These are phyloP conservation scores for Anomalospiza imberbis DNA, from an alignment of 2,797 vertebrate species.

Conservation along the genomic window DNA sequence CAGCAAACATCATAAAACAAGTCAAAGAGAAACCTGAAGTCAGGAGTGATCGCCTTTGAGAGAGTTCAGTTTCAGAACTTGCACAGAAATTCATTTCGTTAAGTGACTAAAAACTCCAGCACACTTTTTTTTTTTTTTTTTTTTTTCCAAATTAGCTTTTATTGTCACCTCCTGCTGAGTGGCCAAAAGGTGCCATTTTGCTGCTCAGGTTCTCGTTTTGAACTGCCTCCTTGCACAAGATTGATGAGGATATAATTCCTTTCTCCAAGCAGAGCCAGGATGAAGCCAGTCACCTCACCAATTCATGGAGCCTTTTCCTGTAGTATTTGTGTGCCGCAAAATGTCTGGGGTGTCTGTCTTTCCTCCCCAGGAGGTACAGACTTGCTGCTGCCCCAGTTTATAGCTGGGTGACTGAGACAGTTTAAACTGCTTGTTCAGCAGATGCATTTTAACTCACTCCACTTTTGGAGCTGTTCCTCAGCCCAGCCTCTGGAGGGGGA, in stretches of 20 bases:
- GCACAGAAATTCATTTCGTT: slow-evolving; percentile 22
- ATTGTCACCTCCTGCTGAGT: slow-evolving; percentile 2
- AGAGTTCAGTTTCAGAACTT: slow-evolving; percentile 40
- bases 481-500: background rate
- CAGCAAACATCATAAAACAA: slow-evolving; percentile 72
- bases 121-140: background rate
- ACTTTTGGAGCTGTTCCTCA: background rate
- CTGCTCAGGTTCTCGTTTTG: background rate
- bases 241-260: background rate
- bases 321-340: background rate
- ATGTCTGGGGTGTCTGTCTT: background rate
- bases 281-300: background rate
- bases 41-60: slow-evolving; percentile 23
- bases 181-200: slow-evolving; percentile 3
- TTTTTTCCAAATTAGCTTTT: background rate
- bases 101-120: slow-evolving; percentile 34
- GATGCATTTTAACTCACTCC: background rate
- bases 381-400: background rate
- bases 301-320: background rate
- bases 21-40: slow-evolving; percentile 64
- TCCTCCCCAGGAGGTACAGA: background rate
- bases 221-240: background rate
- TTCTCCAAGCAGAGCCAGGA: background rate
- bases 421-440: background rate
- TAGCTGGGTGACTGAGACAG: background rate